Evolutionary conservation across 1,140 invertebrate genomes (phyloP).

Genomic region (Megalopta genalis): DNA sequence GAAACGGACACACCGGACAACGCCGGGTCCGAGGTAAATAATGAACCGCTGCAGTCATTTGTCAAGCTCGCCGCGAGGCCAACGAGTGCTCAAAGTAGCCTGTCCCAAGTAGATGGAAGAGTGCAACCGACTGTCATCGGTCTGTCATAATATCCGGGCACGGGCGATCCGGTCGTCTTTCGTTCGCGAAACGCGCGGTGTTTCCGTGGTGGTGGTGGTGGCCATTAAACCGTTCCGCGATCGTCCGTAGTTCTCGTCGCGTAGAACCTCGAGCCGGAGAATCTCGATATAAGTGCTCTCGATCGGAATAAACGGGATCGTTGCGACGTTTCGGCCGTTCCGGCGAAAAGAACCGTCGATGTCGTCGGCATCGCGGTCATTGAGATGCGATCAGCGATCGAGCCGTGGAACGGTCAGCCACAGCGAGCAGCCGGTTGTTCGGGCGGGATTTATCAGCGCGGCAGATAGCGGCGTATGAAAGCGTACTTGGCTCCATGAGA

Average conservation of each 20-base stretch:
- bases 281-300: too few relatives aligned
- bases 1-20: conserved; percentile 39
- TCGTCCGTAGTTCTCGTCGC: too few relatives aligned
- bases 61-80: conserved; percentile 45
- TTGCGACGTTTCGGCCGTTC: not conserved
- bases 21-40: conserved; percentile 46
- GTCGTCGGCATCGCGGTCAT: conserved; percentile 6
- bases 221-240: too few relatives aligned
- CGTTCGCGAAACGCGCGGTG: not conserved
- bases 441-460: not conserved
- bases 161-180: not conserved
- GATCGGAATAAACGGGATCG: not conserved
- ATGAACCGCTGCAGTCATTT: conserved; percentile 56
- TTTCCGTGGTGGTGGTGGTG: too few relatives aligned
- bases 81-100: conserved; percentile 44
- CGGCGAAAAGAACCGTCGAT: not conserved
- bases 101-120: conserved; percentile 40
- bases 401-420: conserved; percentile 20
- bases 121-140: conserved; percentile 8
- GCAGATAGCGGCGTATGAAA: conserved; percentile 44
- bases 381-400: conserved; percentile 54
- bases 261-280: too few relatives aligned
- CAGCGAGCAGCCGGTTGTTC: conserved; percentile 16
- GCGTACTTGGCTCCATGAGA: conserved; percentile 44
- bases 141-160: too few relatives aligned